Evolutionary conservation across 2,797 vertebrate genomes (phyloP), one percentile per base, ranked within the genome.

Genomic region (Eulemur mongoz): DNA sequence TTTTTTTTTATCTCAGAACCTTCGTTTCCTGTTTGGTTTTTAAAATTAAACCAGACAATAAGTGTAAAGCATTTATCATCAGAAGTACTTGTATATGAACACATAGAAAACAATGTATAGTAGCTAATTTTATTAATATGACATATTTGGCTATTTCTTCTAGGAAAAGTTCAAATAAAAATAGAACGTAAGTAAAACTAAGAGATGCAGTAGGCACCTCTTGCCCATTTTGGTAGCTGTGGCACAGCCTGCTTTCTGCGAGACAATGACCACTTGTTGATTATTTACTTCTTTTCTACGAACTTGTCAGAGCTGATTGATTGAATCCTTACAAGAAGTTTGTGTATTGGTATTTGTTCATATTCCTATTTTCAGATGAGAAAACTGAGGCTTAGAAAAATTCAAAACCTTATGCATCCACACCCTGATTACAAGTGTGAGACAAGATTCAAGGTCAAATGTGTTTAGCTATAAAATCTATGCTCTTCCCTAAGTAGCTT

Each of bases 371-470:
- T 90, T 76, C 40, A 76, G 48, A 72, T 25, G 11, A 95, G 45
- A 84, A 93, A 88, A 88, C 9, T 20, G 38, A 93, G 73, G 17
- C 22, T 82, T 85, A 73, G 27, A 83, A 95, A 85, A 73, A 72
- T 84, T 67, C 32, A 50, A 23, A 30, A 43, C 43, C 10, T 91
- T 87, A 52, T 4, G 50, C 10, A 59, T 59, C 12, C 35, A 52
- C 5, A 23, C 32, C 45, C 9, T 23, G 18, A 76, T 76, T 67
- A 38, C 61, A 94, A 94, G 35, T 13, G 22, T 75, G 54, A 14
- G 4, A 82, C 35, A 75, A 52, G 54, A 85, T 81, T 43, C 72
- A 91, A 95, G 48, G 38, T 25, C 50, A 45, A 45, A 83, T 72
- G n/a, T 92, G 11, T 70, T 76, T 72, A 70, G 61, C n/a, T 89